Conservation (phyloP, 2,797 vertebrate genomes). For the Sarcophilus harrisii region DNA sequence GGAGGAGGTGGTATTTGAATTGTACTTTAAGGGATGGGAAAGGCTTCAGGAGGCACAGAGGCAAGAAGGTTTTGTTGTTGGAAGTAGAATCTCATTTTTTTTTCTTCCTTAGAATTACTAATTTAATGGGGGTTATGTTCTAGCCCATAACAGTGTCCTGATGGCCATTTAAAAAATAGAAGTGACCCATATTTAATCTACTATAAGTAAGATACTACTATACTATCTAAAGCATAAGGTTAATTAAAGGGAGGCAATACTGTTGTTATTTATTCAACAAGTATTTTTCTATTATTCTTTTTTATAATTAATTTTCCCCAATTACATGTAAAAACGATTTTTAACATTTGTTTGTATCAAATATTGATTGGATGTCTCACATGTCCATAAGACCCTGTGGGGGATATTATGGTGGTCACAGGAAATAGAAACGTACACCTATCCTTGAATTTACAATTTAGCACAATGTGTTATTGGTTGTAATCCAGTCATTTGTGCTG, state of each 20-base stretch:
- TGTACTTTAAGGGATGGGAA: not conserved
- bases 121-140: not conserved
- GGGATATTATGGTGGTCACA: not conserved
- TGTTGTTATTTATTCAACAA: not conserved
- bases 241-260: not conserved
- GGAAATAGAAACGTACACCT: not conserved
- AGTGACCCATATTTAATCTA: not conserved
- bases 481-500: not conserved
- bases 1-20: not conserved
- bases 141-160: not conserved
- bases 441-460: not conserved
- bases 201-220: not conserved
- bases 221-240: not conserved
- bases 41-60: not conserved
- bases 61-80: not conserved
- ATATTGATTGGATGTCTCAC: not conserved
- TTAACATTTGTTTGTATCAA: not conserved
- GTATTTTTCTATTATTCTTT: not conserved
- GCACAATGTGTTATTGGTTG: not conserved
- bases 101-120: not conserved
- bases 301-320: not conserved
- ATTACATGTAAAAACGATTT: not conserved
- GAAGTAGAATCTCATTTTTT: not conserved
- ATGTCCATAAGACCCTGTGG: not conserved
- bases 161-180: not conserved